Percentiles rank a stretch among this genome's conserved stretches.
Evolutionary conservation across 1,140 invertebrate genomes (phyloP).

Genomic region (Hormaphis cornu): DNA sequence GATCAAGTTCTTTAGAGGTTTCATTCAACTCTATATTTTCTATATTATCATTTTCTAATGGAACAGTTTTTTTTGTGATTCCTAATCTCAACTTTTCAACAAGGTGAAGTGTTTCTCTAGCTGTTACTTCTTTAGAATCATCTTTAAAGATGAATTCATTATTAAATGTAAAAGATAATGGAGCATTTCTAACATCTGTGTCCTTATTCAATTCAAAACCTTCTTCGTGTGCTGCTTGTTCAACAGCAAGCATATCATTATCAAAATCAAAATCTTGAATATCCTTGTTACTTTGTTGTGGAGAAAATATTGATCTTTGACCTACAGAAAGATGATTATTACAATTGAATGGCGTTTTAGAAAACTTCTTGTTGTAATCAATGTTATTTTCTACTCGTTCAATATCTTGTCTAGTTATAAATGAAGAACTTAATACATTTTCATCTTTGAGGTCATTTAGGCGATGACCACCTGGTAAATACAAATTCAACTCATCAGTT

Average conservation of each 20-base stretch:
- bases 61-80: slow-evolving; percentile 43
- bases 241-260: slow-evolving; percentile 53
- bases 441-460: slow-evolving; percentile 30
- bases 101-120: slow-evolving; percentile 63
- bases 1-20: not conserved
- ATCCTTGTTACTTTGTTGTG: slow-evolving; percentile 51
- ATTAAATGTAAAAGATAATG: slow-evolving; percentile 56
- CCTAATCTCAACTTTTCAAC: slow-evolving; percentile 66
- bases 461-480: slow-evolving; percentile 16
- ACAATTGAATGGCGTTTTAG: slow-evolving; percentile 42
- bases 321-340: slow-evolving; percentile 16
- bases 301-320: slow-evolving; percentile 57
- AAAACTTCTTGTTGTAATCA: not conserved
- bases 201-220: slow-evolving; percentile 53
- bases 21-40: slow-evolving; percentile 24
- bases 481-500: slow-evolving; percentile 27
- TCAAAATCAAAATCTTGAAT: slow-evolving; percentile 50
- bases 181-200: slow-evolving; percentile 47
- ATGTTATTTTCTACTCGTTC: slow-evolving; percentile 13
- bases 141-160: slow-evolving; percentile 56
- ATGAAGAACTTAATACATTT: slow-evolving; percentile 19
- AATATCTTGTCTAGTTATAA: slow-evolving; percentile 29
- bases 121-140: slow-evolving; percentile 66
- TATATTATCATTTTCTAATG: slow-evolving; percentile 16
- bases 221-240: slow-evolving; percentile 52